These are phyloP conservation scores for Parthenolecanium corni DNA, from an alignment of 2,888 invertebrate species.

Conservation along the genomic window DNA sequence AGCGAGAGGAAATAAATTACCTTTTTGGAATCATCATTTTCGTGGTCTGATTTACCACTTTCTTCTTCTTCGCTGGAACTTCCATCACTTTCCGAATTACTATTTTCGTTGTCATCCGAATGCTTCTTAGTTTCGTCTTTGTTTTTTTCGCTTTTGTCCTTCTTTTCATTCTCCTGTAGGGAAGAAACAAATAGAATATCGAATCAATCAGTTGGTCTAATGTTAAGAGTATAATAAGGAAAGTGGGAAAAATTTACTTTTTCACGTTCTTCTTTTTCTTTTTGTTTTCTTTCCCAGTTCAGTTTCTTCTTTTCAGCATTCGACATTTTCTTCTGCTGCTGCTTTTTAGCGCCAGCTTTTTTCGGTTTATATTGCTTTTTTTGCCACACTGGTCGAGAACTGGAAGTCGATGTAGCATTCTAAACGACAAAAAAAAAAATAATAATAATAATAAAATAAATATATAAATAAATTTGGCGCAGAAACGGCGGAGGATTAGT, in stretches of 20 bases:
- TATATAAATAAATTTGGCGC: neutral
- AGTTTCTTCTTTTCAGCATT: constrained; percentile 34
- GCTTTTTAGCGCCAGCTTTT: constrained; percentile 51
- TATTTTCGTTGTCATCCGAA: constrained; percentile 30
- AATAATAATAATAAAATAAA: neutral
- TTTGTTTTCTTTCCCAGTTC: constrained; percentile 32
- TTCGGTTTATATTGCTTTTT: constrained; percentile 55
- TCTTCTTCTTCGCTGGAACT: constrained; percentile 42
- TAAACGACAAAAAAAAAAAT: neutral
- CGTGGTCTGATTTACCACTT: constrained; percentile 44
- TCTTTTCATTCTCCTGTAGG: constrained; percentile 34
- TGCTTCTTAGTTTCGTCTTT: constrained; percentile 34
- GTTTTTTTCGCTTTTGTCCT: constrained; percentile 32
- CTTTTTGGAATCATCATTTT: constrained; percentile 39
- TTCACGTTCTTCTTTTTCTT: constrained; percentile 32
- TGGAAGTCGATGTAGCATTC: neutral
- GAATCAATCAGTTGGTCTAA: neutral
- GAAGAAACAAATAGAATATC: constrained; percentile 1
- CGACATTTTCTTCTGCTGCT: constrained; percentile 35
- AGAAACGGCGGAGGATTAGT: no score
- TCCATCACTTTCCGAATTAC: constrained; percentile 27
- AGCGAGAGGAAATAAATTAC: constrained; percentile 13
- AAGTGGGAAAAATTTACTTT: constrained; percentile 33
- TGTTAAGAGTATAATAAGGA: no score
- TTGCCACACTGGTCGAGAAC: constrained; percentile 70